Base-by-base conservation (phyloP, 2,888 invertebrate genomes). In the Epinotia brunnichana region DNA sequence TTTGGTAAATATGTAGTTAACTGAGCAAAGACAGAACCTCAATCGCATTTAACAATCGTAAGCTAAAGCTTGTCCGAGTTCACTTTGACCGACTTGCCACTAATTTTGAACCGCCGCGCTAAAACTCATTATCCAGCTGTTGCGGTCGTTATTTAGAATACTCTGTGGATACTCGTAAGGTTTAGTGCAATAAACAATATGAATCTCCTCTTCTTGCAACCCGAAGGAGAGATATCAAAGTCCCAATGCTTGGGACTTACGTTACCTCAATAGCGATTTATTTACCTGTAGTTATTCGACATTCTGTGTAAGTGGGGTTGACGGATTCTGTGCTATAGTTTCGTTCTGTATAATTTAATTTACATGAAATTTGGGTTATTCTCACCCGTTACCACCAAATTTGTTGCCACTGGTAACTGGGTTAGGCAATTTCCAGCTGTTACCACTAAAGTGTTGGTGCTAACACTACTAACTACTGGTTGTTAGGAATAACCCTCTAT, bases 11-110 rank as follows among this genome's bases (percentile, higher is more conserved):
- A 63, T 17, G 13, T 63, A 29, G 51, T 17, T 63, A 64, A 39
- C 54, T 54, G 39, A 54, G 54, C 39, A 64, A 64, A 64, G 11
- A 48, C 48, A n/a, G 64, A 21, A 53, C 9, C 64, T 54, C 39
- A 64, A 63, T 63, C 35, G 63, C 57, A 63, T 70, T 35, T 56
- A 63, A 51, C 48, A 63, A 70, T 54, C 48, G 48, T 44, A 35
- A 57, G 61, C 62, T 56, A 44, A 44, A 61, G 60, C 60, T 63
- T 39, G 56, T 48, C 56, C 35, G 48, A 57, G 56, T 56, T 62
- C 62, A 15, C 53, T 64, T 64, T 64, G 64, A 39, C 53, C 39
- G 64, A 54, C 64, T 64, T 54, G 21, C 44, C 39, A 35, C 13
- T 57, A 63, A 70, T 63, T 19, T 57, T 39, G 29, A 29, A 63